These are phyloP conservation scores for Leptothorax acervorum DNA, from an alignment of 2,888 invertebrate genomes.

Conservation along the genomic window DNA sequence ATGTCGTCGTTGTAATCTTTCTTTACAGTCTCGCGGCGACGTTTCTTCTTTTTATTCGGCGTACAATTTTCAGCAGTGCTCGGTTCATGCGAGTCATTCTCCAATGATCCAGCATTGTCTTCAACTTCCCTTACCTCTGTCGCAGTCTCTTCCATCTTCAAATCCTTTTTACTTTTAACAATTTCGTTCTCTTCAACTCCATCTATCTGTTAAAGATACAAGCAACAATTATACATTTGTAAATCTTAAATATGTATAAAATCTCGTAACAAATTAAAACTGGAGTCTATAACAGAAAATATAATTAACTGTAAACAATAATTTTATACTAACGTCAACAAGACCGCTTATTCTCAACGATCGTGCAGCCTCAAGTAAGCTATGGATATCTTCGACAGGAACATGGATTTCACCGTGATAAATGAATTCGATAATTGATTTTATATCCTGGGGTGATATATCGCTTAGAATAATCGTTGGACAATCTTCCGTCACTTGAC, in stretches of 20 bases:
- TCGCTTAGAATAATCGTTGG: slow-evolving; percentile 84
- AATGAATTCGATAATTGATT: slow-evolving; percentile 83
- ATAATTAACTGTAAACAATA: background rate
- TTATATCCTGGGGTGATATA: slow-evolving; percentile 83
- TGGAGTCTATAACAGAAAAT: too few species aligned
- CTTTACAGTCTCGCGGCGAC: slow-evolving; percentile 77
- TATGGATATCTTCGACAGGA: slow-evolving; percentile 82
- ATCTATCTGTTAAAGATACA: slow-evolving; percentile 76
- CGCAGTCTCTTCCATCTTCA: slow-evolving; percentile 60
- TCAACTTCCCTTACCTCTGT: slow-evolving; percentile 70
- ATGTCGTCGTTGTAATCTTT: slow-evolving; percentile 83
- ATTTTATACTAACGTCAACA: slow-evolving; percentile 79
- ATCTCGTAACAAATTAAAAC: background rate
- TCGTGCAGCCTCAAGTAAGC: slow-evolving; percentile 83
- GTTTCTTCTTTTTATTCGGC: slow-evolving; percentile 74
- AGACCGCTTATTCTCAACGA: slow-evolving; percentile 83
- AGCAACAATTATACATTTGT: background rate
- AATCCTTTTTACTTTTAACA: slow-evolving; percentile 68
- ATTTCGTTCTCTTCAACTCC: slow-evolving; percentile 79
- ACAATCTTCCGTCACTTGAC: slow-evolving; percentile 82
- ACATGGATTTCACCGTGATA: slow-evolving; percentile 85
- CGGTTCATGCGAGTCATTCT: slow-evolving; percentile 66
- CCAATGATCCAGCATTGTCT: slow-evolving; percentile 65
- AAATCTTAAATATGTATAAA: background rate
- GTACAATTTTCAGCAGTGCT: slow-evolving; percentile 43